Evolutionary conservation across 2,888 invertebrate species (phyloP).

Genomic region (Andrena praecox): DNA sequence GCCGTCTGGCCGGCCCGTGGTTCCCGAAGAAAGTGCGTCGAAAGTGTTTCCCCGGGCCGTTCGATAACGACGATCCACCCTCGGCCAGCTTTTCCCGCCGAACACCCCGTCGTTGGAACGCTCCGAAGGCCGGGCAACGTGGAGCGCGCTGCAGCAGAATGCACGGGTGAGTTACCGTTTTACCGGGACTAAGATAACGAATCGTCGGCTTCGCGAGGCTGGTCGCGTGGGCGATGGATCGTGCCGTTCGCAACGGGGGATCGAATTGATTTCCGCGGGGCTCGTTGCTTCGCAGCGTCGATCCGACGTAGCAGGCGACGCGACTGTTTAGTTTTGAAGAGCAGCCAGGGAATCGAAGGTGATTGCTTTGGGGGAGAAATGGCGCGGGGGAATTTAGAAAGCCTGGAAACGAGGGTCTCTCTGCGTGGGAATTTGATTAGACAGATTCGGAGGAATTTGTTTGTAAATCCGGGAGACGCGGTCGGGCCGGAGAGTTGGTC

Average conservation of each 20-base stretch:
- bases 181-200: neutral
- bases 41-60: slow-evolving; percentile 5
- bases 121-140: slow-evolving; percentile 42
- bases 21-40: slow-evolving; percentile 8
- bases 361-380: no score
- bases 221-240: neutral
- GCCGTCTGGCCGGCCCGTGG: neutral
- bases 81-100: neutral
- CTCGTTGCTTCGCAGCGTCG: neutral
- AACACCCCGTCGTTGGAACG: neutral
- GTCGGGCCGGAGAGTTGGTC: no score
- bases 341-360: no score
- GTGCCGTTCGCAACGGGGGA: neutral
- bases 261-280: neutral
- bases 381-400: no score
- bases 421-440: no score
- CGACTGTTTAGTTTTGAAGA: no score
- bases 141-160: slow-evolving; percentile 55
- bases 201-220: neutral
- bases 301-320: neutral
- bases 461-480: no score
- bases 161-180: slow-evolving; percentile 52
- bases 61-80: neutral
- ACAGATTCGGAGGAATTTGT: no score
- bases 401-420: no score